Conservation (phyloP, 2,888 invertebrate genomes). For the Epirrhoe alternata region DNA sequence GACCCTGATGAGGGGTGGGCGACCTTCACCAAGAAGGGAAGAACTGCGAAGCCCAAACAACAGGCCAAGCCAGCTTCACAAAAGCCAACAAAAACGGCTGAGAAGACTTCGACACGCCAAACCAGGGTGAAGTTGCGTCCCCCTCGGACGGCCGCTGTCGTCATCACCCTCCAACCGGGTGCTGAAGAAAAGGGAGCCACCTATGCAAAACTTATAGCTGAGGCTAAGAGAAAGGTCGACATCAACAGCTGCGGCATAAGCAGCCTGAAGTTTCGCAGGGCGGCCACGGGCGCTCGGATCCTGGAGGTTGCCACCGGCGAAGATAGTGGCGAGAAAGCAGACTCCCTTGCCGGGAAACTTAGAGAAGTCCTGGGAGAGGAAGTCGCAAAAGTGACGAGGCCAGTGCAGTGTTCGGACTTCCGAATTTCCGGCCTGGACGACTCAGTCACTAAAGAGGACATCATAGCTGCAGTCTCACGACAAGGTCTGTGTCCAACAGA, state of each 20-base stretch:
- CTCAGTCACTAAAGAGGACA: conserved; percentile 28
- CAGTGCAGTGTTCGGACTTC: conserved; percentile 29
- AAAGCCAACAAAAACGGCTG: neutral
- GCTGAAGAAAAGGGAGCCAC: too few species aligned
- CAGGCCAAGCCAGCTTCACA: neutral
- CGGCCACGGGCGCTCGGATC: neutral
- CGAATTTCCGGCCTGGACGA: conserved; percentile 38
- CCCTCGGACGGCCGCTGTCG: neutral
- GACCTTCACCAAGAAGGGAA: too few species aligned
- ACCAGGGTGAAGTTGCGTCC: neutral
- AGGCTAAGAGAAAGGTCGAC: neutral
- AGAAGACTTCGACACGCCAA: neutral
- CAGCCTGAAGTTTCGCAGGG: neutral
- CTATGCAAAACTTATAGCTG: neutral
- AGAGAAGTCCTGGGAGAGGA: neutral
- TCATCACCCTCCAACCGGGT: neutral
- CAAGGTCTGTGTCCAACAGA: conserved; percentile 15
- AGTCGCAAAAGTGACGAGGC: conserved; percentile 25
- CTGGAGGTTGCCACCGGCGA: neutral
- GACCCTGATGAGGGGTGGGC: too few species aligned
- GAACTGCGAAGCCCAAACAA: neutral
- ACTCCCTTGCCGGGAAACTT: neutral
- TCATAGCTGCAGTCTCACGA: conserved; percentile 17
- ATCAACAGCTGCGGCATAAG: neutral
- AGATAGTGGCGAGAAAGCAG: neutral